These are phyloP conservation scores for Drosophila triauraria DNA, from an alignment of 1,140 invertebrate genomes.

Conservation along the genomic window DNA sequence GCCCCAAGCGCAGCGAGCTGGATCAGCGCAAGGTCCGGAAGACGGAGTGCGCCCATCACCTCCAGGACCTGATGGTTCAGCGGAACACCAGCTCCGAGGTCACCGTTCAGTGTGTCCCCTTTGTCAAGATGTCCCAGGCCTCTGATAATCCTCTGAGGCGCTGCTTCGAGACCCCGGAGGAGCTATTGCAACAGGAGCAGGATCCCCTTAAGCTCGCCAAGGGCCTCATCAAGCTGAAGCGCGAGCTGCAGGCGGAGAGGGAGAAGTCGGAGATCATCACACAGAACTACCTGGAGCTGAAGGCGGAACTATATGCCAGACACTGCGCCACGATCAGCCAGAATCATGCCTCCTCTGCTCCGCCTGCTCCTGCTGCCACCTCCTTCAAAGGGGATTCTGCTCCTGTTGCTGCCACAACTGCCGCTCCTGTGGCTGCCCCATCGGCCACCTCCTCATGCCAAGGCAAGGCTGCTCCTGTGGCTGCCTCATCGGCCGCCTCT, in stretches of 20 bases:
- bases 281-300: conserved; percentile 21
- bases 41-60: conserved; percentile 11
- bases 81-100: not conserved
- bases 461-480: too few species aligned
- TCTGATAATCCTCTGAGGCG: not conserved
- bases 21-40: conserved; percentile 35
- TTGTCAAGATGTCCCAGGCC: not conserved
- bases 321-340: too few species aligned
- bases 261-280: conserved; percentile 8
- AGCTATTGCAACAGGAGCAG: conserved; percentile 5
- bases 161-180: conserved; percentile 15
- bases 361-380: too few species aligned
- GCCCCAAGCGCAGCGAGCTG: conserved; percentile 25
- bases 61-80: conserved; percentile 9
- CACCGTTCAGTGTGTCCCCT: not conserved
- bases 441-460: too few species aligned
- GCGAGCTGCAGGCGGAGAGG: conserved; percentile 9
- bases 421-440: too few species aligned
- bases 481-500: too few species aligned
- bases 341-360: too few species aligned
- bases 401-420: too few species aligned
- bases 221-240: conserved; percentile 1
- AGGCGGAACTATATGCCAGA: not conserved
- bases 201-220: conserved; percentile 25
- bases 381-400: too few species aligned